These are phyloP conservation scores for Microcebus griseorufus DNA, from an alignment of 2,113 vertebrate genomes.

Conservation along the genomic window DNA sequence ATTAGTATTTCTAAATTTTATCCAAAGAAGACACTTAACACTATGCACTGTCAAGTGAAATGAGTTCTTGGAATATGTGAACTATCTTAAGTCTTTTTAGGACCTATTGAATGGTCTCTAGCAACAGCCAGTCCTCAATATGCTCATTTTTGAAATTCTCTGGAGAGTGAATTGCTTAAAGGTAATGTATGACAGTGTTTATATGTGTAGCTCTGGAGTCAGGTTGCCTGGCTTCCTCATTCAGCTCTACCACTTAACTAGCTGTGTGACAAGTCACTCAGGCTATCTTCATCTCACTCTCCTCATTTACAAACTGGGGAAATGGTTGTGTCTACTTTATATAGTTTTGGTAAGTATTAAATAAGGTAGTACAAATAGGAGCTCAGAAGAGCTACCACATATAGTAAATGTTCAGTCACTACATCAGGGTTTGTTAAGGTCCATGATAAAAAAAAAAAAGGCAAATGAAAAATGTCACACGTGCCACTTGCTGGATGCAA, in stretches of 20 bases:
- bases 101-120: not conserved
- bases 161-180: not conserved
- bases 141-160: not conserved
- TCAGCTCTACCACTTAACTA: not conserved
- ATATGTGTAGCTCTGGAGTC: not conserved
- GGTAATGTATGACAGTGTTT: fast-evolving
- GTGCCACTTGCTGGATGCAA: not conserved
- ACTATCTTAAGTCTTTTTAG: not conserved
- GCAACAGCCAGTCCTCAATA: not conserved
- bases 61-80: not conserved
- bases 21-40: not conserved
- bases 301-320: not conserved
- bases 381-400: not conserved
- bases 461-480: not conserved
- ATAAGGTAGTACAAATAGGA: not conserved
- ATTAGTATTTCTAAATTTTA: not conserved
- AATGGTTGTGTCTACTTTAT: not conserved
- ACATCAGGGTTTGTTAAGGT: not conserved
- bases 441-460: not conserved
- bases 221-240: not conserved
- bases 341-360: not conserved
- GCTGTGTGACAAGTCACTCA: not conserved
- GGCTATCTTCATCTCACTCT: not conserved
- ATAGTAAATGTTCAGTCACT: not conserved
- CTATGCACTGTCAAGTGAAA: not conserved